Conservation (phyloP, 2,888 invertebrate species). For the Anaspis maculata region DNA sequence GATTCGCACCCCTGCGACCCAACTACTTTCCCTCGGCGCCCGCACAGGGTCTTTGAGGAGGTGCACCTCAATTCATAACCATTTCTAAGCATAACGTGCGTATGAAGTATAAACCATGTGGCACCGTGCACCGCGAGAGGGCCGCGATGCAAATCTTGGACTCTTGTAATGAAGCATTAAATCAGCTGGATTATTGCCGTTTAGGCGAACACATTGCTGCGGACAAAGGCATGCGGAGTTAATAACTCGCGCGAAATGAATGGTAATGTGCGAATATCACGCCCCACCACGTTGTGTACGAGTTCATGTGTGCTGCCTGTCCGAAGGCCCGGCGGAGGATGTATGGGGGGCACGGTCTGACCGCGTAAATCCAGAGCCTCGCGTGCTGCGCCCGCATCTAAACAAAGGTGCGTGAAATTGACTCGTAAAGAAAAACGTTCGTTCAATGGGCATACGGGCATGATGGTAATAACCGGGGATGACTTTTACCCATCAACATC, state of each 20-base stretch:
- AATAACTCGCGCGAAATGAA: slow-evolving; percentile 9
- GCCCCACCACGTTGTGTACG: slow-evolving; percentile 6
- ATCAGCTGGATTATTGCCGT: no score
- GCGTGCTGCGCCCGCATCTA: slow-evolving; percentile 32
- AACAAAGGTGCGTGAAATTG: slow-evolving; percentile 35
- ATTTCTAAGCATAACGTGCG: no score
- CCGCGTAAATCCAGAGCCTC: slow-evolving; percentile 31
- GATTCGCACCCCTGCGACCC: no score
- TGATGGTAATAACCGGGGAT: slow-evolving; percentile 1
- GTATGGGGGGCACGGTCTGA: slow-evolving; percentile 25
- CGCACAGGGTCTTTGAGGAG: no score
- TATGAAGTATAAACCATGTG: no score
- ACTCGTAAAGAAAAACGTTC: slow-evolving; percentile 33
- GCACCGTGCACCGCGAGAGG: no score
- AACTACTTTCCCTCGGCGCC: no score
- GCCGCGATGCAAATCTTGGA: no score
- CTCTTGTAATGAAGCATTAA: no score
- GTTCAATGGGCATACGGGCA: slow-evolving; percentile 26
- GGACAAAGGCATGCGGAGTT: slow-evolving; percentile 5
- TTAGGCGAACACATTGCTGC: slow-evolving; percentile 7
- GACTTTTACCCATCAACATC: no score
- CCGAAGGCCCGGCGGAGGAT: slow-evolving; percentile 11
- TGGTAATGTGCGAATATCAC: slow-evolving; percentile 12
- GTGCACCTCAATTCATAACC: no score
- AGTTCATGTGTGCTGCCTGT: slow-evolving; percentile 4